Conservation (phyloP, 1,140 invertebrate species). For the Limonius californicus region DNA sequence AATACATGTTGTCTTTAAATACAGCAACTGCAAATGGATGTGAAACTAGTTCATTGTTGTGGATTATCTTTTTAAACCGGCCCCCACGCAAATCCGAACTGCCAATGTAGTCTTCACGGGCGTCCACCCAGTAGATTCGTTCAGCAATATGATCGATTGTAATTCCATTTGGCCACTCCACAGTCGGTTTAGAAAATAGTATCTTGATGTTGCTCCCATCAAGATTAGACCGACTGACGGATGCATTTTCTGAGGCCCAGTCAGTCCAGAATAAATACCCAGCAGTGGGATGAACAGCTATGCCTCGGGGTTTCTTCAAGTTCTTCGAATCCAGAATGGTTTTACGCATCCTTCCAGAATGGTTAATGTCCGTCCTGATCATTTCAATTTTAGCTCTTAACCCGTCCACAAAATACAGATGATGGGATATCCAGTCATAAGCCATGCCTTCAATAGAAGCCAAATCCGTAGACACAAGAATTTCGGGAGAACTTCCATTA, state of each 20-base stretch:
- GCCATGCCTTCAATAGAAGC: constrained; percentile 89
- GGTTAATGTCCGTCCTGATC: constrained; percentile 65
- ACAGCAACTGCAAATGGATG: constrained; percentile 85
- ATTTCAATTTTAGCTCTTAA: constrained; percentile 74
- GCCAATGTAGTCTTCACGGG: constrained; percentile 78
- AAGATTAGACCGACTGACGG: constrained; percentile 78
- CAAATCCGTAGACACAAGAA: constrained; percentile 68
- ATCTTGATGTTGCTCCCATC: constrained; percentile 74
- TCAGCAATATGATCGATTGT: constrained; percentile 79
- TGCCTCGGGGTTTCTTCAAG: constrained; percentile 79
- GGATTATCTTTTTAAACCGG: constrained; percentile 68
- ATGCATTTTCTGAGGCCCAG: constrained; percentile 75
- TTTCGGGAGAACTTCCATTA: constrained; percentile 60
- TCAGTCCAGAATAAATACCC: constrained; percentile 92
- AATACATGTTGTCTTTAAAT: constrained; percentile 76
- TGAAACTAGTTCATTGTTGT: constrained; percentile 59
- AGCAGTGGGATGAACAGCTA: constrained; percentile 79
- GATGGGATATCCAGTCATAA: constrained; percentile 89
- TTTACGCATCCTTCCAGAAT: constrained; percentile 67
- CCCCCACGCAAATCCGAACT: constrained; percentile 80
- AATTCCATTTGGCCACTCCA: constrained; percentile 86
- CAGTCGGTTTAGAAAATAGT: constrained; percentile 62
- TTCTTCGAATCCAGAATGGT: constrained; percentile 69
- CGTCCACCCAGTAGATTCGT: constrained; percentile 85
- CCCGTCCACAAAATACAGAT: constrained; percentile 89